Conservation (phyloP, 2,113 vertebrate species). For the Xiphophorus maculatus region DNA sequence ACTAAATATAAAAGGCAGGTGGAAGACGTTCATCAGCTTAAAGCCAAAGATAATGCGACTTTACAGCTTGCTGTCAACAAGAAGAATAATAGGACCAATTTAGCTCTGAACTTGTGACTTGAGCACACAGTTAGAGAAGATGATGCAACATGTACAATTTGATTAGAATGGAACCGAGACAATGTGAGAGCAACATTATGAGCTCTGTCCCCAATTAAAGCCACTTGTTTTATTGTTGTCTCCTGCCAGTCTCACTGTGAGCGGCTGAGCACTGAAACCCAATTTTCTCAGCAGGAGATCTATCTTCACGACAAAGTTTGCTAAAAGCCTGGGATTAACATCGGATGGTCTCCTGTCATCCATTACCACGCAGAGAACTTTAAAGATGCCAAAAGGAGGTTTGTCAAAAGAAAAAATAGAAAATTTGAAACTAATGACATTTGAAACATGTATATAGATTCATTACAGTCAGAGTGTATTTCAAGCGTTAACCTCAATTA, state of each 20-base stretch:
- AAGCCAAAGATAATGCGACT: conserved; percentile 2
- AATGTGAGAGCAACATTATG: conserved; percentile 27
- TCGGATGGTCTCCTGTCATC: too few species aligned
- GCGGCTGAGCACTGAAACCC: background rate
- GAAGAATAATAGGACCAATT: background rate
- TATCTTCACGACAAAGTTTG: background rate
- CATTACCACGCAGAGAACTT: too few species aligned
- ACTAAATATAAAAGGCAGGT: conserved; percentile 6
- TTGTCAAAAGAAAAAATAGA: background rate
- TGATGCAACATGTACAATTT: conserved; percentile 20
- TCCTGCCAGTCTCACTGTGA: background rate
- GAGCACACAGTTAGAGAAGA: background rate
- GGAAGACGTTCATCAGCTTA: conserved; percentile 3
- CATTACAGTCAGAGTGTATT: background rate
- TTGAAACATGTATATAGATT: too few species aligned
- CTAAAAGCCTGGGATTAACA: background rate
- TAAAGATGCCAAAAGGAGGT: too few species aligned
- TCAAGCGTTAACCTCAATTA: background rate
- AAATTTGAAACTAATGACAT: background rate
- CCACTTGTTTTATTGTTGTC: conserved; percentile 13
- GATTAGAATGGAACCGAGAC: conserved; percentile 36
- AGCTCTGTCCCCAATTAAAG: conserved; percentile 24
- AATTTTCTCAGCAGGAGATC: background rate
- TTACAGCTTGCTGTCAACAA: background rate
- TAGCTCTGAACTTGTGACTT: background rate